Evolutionary conservation across 2,113 vertebrate species (phyloP).

Genomic region (Peromyscus maniculatus): DNA sequence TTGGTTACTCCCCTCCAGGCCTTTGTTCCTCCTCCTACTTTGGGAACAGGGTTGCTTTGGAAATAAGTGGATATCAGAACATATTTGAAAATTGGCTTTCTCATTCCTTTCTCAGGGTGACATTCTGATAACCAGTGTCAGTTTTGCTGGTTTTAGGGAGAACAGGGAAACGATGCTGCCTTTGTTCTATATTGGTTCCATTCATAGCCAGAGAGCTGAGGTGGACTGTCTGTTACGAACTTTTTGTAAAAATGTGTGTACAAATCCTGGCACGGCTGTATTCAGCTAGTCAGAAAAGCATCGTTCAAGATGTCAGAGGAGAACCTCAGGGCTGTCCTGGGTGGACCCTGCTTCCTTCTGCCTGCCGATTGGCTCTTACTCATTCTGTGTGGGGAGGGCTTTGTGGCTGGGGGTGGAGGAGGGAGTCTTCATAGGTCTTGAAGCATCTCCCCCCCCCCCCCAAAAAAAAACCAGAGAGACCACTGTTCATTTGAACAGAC

Average conservation of each 20-base stretch:
- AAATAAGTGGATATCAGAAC: background rate
- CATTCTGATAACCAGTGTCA: background rate
- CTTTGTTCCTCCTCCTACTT: background rate
- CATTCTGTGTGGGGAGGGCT: background rate
- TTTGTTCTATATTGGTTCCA: slow-evolving; percentile 51
- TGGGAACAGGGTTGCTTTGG: slow-evolving; percentile 43
- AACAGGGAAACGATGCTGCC: background rate
- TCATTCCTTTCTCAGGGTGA: background rate
- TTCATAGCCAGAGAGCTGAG: slow-evolving; percentile 1
- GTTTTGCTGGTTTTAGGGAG: slow-evolving; percentile 40
- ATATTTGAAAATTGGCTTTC: slow-evolving; percentile 26
- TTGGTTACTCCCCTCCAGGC: slow-evolving; percentile 48
- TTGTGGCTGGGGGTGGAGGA: background rate
- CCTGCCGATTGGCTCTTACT: too few species aligned
- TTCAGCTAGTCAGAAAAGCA: background rate
- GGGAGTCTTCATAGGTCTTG: background rate
- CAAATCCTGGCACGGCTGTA: accelerated
- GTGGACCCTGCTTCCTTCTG: accelerated
- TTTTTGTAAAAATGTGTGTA: background rate
- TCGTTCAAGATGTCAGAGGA: too few species aligned
- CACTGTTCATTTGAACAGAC: background rate
- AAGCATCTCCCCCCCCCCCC: background rate
- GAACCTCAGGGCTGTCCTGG: accelerated
- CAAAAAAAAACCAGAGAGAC: background rate
- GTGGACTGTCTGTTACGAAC: slow-evolving; percentile 69